A percentile compares a stretch with the other conserved stretches of the same genome.
Conservation (phyloP, 2,888 invertebrate species). For the Eristalinus sepulchralis region DNA sequence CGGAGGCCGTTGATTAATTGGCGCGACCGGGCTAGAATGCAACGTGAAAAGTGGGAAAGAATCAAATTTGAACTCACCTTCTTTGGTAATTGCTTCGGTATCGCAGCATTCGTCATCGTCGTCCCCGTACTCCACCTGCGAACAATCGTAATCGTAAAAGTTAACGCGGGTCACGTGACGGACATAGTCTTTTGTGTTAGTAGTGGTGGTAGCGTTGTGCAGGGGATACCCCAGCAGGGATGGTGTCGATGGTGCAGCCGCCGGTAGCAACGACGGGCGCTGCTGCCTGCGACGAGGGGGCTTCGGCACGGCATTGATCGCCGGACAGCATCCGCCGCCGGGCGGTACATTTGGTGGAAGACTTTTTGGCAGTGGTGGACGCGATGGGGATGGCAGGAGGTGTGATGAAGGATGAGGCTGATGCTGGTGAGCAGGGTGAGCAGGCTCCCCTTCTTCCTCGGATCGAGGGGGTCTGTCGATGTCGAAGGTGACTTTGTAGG, state of each 20-base stretch:
- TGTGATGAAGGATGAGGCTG: conserved; percentile 53
- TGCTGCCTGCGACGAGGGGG: conserved; percentile 76
- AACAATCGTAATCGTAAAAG: conserved; percentile 81
- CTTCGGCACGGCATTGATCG: conserved; percentile 78
- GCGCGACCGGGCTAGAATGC: conserved; percentile 24
- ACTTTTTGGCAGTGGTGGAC: conserved; percentile 74
- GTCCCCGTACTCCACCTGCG: conserved; percentile 82
- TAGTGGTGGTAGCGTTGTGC: conserved; percentile 73
- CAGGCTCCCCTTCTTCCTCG: conserved; percentile 11
- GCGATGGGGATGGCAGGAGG: conserved; percentile 59
- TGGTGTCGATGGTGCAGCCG: conserved; percentile 43
- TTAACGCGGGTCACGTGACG: conserved; percentile 82
- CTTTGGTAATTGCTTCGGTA: conserved; percentile 92
- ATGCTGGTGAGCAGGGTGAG: conserved; percentile 31
- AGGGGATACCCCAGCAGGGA: conserved; percentile 61
- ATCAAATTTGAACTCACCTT: conserved; percentile 84
- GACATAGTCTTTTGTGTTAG: conserved; percentile 78
- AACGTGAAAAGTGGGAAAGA: neutral
- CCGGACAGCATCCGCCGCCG: conserved; percentile 53
- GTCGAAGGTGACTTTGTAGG: conserved; percentile 71
- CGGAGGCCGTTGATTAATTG: conserved; percentile 23
- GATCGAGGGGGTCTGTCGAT: conserved; percentile 51
- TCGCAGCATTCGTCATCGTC: conserved; percentile 87
- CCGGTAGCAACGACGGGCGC: conserved; percentile 47
- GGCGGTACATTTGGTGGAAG: conserved; percentile 73